Percentiles rank a stretch among this genome's conserved stretches.
Evolutionary conservation across 2,113 vertebrate genomes (phyloP).

Genomic region (Scopus umbretta): DNA sequence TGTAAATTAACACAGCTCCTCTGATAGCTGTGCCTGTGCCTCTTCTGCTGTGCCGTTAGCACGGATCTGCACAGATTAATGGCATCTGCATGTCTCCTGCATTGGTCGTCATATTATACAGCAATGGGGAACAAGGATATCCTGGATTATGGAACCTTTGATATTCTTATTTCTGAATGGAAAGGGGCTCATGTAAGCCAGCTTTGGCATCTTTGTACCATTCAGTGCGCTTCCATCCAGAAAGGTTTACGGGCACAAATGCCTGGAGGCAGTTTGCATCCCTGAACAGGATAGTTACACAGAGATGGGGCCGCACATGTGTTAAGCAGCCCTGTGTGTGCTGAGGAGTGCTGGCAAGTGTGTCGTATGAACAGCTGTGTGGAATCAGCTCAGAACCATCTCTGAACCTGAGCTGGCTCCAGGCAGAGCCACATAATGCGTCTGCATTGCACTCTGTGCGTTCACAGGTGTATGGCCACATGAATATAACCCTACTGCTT

Average conservation of each 20-base stretch:
- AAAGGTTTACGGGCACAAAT: not conserved
- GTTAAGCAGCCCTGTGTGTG: not conserved
- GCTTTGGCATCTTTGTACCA: not conserved
- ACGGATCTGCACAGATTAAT: not conserved
- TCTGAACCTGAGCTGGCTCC: not conserved
- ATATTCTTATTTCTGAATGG: not conserved
- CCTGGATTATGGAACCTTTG: not conserved
- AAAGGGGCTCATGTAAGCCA: not conserved
- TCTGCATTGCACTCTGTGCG: accelerated
- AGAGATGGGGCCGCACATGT: not conserved
- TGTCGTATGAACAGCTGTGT: not conserved
- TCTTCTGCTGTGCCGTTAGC: not conserved
- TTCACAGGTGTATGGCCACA: not conserved
- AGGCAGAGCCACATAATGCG: accelerated
- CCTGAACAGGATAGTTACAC: not conserved
- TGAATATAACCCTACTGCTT: not conserved
- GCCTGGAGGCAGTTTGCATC: not conserved
- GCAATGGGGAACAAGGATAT: not conserved
- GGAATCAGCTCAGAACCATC: not conserved
- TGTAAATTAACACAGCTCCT: not conserved
- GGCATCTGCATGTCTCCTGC: not conserved
- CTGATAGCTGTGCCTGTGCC: not conserved
- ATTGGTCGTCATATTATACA: not conserved
- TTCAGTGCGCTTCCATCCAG: not conserved
- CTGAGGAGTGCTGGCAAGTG: not conserved